Base-by-base conservation (phyloP, 2,888 invertebrate genomes). In the Nomada ruficornis region DNA sequence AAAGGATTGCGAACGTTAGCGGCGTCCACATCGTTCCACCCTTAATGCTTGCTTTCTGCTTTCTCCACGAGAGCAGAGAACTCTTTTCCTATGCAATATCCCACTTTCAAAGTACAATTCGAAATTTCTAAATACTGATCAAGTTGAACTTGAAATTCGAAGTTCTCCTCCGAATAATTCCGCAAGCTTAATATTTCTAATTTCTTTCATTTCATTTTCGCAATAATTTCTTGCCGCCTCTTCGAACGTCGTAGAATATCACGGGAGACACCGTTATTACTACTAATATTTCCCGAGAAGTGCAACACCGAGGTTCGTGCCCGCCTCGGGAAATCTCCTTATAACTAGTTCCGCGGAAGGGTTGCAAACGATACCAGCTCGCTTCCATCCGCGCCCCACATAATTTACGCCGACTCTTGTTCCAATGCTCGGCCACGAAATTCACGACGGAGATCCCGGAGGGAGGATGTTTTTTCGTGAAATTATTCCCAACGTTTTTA, bases 371-470 rank as follows among this genome's bases (percentile, higher is more conserved):
- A 90, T 88, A 84, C 82, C 81, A 52, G 60, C 44, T 62, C 26
- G 26, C 44, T 75, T 36, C 63, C 77, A 36, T 68, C 55, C 57
- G 57, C 63, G 63, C 65, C 26, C 57, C 47, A 47, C 82, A 86
- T 91, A 89, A 91, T 90, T 91, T 89, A 89, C 87, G 89, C 88
- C 87, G 84, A 85, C 84, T 86, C 87, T 89, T 89, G 88, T 91
- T 89, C 88, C 76, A 26, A 63, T 59, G 65, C 72, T 57, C 36
- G 55, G 52, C 57, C 29, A 59, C 71, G 77, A 79, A 83, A 86
- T 86, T 80, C 82, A 77, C 71, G 55, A 18, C 64, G 82, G 67
- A 57, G 47, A 77, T 57, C 81, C 87, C 13, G 50, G 18, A 23
- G 72, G 62, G 77, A 70, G 72, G 77, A 84, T 76, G 65, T 81